These are phyloP conservation scores for Ephydatia muelleri DNA, from an alignment of 37 sponge, comb jelly and placozoan genomes.

Conservation along the genomic window DNA sequence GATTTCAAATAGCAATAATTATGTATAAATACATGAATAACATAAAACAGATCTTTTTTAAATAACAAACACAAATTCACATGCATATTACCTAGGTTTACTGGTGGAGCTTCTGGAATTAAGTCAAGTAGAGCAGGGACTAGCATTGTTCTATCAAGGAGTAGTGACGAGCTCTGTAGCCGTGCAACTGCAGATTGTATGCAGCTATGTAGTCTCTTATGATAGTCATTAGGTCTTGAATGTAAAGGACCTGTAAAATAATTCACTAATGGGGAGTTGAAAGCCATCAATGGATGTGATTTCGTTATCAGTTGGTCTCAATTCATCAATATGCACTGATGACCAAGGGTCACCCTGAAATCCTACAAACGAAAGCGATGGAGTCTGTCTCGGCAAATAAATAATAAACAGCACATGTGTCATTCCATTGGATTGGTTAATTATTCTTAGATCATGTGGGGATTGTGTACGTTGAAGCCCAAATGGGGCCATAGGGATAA, in stretches of 20 bases:
- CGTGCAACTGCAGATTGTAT: slow-evolving; percentile 57
- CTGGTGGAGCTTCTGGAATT: slow-evolving; percentile 25
- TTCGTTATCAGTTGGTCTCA: slow-evolving; percentile 41
- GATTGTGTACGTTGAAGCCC: background rate
- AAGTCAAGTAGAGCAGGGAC: slow-evolving; percentile 13
- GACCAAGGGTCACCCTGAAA: slow-evolving; percentile 81
- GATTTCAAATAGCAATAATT: background rate
- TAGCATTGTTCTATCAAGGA: slow-evolving; percentile 17
- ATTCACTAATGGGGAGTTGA: slow-evolving; percentile 45
- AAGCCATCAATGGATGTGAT: slow-evolving; percentile 31
- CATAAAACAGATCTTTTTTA: background rate
- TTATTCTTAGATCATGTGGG: background rate
- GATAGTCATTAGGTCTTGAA: background rate
- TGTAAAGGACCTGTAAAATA: slow-evolving; percentile 38
- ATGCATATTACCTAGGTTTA: slow-evolving; percentile 11
- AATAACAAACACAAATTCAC: background rate
- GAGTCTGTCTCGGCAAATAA: slow-evolving; percentile 52
- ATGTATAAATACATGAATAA: background rate
- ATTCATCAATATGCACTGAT: slow-evolving; percentile 74
- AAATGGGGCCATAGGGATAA: background rate
- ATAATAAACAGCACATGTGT: slow-evolving; percentile 70
- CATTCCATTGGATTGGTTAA: background rate
- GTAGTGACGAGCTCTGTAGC: slow-evolving; percentile 8
- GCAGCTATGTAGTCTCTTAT: slow-evolving; percentile 34
- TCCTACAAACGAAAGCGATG: slow-evolving; percentile 49